These are phyloP conservation scores for Hylomyscus alleni DNA, from an alignment of 2,797 vertebrate genomes.

Conservation along the genomic window DNA sequence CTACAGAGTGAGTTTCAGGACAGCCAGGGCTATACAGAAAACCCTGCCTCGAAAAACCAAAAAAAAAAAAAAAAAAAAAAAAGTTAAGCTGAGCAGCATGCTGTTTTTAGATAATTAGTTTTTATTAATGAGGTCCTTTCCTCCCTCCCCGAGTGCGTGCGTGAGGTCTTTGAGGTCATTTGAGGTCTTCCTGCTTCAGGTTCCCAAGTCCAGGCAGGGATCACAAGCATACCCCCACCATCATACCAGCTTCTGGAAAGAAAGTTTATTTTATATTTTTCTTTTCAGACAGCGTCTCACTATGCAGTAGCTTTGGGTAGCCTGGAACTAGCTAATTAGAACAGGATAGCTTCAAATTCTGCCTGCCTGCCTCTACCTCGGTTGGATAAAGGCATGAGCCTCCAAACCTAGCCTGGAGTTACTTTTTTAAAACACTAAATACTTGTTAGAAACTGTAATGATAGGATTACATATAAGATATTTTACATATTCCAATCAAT, in stretches of 20 bases:
- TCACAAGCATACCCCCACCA: background rate
- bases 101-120: background rate
- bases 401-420: background rate
- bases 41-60: too few relatives aligned
- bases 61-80: too few relatives aligned
- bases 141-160: too few relatives aligned
- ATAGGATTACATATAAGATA: constrained; percentile 45
- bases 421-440: constrained; percentile 58
- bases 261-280: background rate
- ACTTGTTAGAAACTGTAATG: constrained; percentile 29
- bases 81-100: background rate
- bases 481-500: constrained; percentile 45
- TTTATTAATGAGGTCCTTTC: background rate
- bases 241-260: background rate
- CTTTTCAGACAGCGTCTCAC: background rate
- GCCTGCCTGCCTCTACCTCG: background rate
- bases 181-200: background rate
- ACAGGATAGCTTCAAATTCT: background rate
- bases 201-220: background rate
- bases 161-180: too few relatives aligned
- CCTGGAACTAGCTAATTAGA: background rate
- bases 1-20: too few relatives aligned
- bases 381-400: background rate
- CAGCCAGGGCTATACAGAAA: too few relatives aligned
- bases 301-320: background rate